Evolutionary conservation across 1,140 invertebrate genomes (phyloP).

Genomic region (Nymphalis io): DNA sequence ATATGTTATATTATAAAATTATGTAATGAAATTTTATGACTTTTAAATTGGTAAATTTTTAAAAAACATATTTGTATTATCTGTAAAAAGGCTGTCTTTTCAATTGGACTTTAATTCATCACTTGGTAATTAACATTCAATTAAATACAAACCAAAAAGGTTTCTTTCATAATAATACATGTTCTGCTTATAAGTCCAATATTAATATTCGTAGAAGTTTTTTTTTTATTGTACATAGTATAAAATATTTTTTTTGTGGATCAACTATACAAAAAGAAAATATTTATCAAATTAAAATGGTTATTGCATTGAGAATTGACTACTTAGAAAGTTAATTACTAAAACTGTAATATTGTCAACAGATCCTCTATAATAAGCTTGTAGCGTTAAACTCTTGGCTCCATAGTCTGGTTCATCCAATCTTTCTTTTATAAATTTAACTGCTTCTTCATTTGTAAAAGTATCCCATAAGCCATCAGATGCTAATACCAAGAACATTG

Average conservation of each 20-base stretch:
- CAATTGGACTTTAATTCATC: slow-evolving; percentile 7
- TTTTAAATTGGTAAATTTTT: slow-evolving; percentile 31
- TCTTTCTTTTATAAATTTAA: slow-evolving; percentile 91
- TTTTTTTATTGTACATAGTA: slow-evolving; percentile 8
- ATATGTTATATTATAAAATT: slow-evolving; percentile 2
- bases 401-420: slow-evolving; percentile 92
- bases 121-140: slow-evolving; percentile 6
- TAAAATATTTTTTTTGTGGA: slow-evolving; percentile 14
- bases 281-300: background rate
- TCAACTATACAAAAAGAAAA: background rate
- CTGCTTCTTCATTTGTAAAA: slow-evolving; percentile 96
- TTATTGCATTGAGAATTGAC: slow-evolving; percentile 55
- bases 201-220: background rate
- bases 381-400: slow-evolving; percentile 93
- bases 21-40: slow-evolving; percentile 12
- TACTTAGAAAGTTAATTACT: slow-evolving; percentile 91
- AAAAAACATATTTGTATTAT: slow-evolving; percentile 26
- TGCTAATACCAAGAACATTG: slow-evolving; percentile 94
- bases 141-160: slow-evolving; percentile 3
- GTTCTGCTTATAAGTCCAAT: background rate
- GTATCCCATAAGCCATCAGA: slow-evolving; percentile 98
- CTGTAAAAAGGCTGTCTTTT: slow-evolving; percentile 14
- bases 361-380: slow-evolving; percentile 95
- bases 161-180: background rate
- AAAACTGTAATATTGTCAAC: slow-evolving; percentile 98